These are phyloP conservation scores for Dicyrtoma fusca DNA, from an alignment of 2,888 invertebrate species.

Conservation along the genomic window DNA sequence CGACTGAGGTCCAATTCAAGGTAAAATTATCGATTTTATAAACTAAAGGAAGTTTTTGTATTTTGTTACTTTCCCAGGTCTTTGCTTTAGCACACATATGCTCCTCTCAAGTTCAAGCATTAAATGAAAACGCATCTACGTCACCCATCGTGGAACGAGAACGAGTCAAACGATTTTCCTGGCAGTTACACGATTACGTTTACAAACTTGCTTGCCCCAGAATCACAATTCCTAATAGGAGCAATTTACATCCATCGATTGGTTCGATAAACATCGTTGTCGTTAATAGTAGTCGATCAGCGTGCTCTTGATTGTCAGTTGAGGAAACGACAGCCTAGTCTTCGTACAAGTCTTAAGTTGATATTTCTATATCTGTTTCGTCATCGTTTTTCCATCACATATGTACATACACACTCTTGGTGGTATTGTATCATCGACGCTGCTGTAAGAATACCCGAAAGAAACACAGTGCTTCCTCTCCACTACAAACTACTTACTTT, in stretches of 20 bases:
- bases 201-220: too few relatives aligned
- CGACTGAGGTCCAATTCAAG: background rate
- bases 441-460: too few relatives aligned
- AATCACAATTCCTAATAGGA: background rate
- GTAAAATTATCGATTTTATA: slow-evolving; percentile 2
- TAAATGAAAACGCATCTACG: too few relatives aligned
- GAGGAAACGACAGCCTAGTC: background rate
- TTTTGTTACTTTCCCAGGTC: slow-evolving; percentile 3
- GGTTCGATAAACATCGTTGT: background rate
- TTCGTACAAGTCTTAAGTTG: background rate
- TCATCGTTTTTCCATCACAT: too few relatives aligned
- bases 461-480: too few relatives aligned
- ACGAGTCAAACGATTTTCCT: too few relatives aligned
- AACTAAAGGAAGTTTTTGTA: background rate
- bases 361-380: background rate
- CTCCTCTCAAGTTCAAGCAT: background rate
- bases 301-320: background rate
- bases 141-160: too few relatives aligned
- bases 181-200: too few relatives aligned
- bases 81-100: too few relatives aligned
- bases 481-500: too few relatives aligned
- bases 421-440: too few relatives aligned
- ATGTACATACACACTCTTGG: too few relatives aligned
- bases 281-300: background rate
- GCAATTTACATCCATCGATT: slow-evolving; percentile 13